These are phyloP conservation scores for Sphecodes monilicornis DNA, from an alignment of 2,888 invertebrate genomes.

Conservation along the genomic window DNA sequence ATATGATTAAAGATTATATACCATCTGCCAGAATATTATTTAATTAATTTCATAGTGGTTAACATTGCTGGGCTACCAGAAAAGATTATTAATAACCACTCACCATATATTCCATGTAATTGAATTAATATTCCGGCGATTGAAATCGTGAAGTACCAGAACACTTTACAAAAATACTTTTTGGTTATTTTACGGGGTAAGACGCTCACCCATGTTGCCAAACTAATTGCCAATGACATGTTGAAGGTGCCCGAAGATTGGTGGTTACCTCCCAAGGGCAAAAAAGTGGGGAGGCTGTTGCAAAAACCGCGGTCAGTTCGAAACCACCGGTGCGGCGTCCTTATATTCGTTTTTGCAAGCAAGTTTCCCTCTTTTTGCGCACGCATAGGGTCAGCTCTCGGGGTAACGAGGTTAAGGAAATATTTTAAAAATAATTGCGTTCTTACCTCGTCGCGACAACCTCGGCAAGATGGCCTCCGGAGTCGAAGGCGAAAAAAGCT, in stretches of 20 bases:
- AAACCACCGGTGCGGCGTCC: conserved; percentile 77
- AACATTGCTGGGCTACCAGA: too few species aligned
- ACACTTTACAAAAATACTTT: not conserved
- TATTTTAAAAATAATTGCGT: conserved; percentile 83
- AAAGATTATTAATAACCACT: too few species aligned
- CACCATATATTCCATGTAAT: too few species aligned
- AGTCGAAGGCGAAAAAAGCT: conserved; percentile 42
- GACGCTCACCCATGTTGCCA: not conserved
- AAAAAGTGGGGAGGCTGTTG: conserved; percentile 40
- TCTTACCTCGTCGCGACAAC: conserved; percentile 75
- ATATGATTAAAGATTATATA: too few species aligned
- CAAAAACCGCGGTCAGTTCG: conserved; percentile 73
- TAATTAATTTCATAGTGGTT: too few species aligned
- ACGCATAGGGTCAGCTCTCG: conserved; percentile 79
- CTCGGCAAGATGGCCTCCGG: conserved; percentile 45
- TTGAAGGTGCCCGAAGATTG: conserved; percentile 54
- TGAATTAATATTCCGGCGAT: too few species aligned
- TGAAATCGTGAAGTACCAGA: too few species aligned
- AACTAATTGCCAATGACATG: conserved; percentile 36
- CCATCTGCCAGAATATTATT: too few species aligned
- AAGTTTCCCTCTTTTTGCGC: conserved; percentile 44
- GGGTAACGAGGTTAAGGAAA: conserved; percentile 82
- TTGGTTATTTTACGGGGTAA: not conserved
- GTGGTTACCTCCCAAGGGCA: conserved; percentile 46
- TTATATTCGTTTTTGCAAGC: conserved; percentile 74